Conservation (phyloP, 2,113 vertebrate genomes). For the Delphinus delphis region DNA sequence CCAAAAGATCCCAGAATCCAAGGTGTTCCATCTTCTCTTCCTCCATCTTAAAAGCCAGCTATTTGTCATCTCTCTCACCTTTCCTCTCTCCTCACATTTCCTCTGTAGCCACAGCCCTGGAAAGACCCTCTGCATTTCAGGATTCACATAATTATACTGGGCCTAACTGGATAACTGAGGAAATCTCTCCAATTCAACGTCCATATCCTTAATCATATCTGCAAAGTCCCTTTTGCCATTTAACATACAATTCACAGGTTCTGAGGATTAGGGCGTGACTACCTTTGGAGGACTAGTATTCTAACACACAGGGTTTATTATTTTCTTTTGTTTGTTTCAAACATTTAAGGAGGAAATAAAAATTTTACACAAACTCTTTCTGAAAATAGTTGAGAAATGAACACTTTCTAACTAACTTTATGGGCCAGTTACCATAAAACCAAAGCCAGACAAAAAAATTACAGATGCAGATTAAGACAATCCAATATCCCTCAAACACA, state of each 20-base stretch:
- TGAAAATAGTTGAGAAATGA: not conserved
- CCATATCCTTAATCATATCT: not conserved
- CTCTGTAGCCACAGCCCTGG: not conserved
- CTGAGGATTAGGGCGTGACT: not conserved
- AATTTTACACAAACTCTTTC: not conserved
- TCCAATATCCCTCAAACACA: not conserved
- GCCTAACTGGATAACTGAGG: not conserved
- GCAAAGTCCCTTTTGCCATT: not conserved
- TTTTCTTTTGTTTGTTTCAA: not conserved
- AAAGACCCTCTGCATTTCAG: not conserved
- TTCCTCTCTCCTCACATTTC: not conserved
- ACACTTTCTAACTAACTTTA: not conserved
- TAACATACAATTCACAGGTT: not conserved
- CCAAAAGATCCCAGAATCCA: not conserved
- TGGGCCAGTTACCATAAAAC: not conserved
- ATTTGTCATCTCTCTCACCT: not conserved
- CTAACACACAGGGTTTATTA: not conserved
- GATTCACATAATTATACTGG: not conserved
- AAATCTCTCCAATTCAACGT: not conserved
- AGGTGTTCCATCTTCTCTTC: not conserved
- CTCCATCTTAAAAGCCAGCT: not conserved
- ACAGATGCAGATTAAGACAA: not conserved
- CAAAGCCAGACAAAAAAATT: not conserved
- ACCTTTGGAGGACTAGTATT: not conserved
- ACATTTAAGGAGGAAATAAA: not conserved